phyloP scores from a whole-genome alignment of 2,888 invertebrate genomes.

The Tridacna gigas region DNA sequence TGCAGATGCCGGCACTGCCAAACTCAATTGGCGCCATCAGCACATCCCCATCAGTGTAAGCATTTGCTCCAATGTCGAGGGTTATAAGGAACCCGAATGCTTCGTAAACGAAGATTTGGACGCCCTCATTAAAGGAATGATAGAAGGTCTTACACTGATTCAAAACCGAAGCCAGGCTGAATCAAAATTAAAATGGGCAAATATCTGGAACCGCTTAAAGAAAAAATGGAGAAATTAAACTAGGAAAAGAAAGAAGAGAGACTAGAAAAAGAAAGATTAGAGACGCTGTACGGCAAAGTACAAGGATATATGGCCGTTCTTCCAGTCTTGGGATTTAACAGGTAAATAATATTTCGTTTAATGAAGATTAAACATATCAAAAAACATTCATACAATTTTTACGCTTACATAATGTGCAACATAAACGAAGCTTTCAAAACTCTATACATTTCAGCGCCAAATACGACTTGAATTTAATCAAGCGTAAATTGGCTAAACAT shows the following conservation, averaged over 20 bases:
- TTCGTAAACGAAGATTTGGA: slow-evolving; percentile 34
- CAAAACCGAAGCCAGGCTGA: neutral
- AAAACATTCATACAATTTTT: too few species aligned
- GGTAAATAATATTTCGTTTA: neutral
- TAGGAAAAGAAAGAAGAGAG: neutral
- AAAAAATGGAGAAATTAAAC: neutral
- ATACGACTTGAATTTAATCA: slow-evolving; percentile 48
- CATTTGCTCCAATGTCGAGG: slow-evolving; percentile 45
- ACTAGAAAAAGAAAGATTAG: neutral
- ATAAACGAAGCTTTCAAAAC: too few species aligned
- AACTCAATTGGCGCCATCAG: slow-evolving; percentile 35
- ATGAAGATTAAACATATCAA: neutral
- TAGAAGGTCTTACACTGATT: neutral
- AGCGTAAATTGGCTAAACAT: slow-evolving; percentile 30
- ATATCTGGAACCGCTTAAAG: neutral
- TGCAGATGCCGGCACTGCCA: slow-evolving; percentile 17
- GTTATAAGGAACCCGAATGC: slow-evolving; percentile 33
- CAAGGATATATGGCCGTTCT: slow-evolving; percentile 26
- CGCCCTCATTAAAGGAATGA: slow-evolving; percentile 19
- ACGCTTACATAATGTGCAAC: too few species aligned
- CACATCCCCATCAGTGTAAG: slow-evolving; percentile 48
- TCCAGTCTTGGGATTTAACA: slow-evolving; percentile 47
- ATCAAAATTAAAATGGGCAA: slow-evolving; percentile 23
- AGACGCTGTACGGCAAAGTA: slow-evolving; percentile 21
- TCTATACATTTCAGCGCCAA: slow-evolving; percentile 27